phyloP scores from a whole-genome alignment of 2,888 invertebrate genomes.

The Drosophila vallismaia region DNA sequence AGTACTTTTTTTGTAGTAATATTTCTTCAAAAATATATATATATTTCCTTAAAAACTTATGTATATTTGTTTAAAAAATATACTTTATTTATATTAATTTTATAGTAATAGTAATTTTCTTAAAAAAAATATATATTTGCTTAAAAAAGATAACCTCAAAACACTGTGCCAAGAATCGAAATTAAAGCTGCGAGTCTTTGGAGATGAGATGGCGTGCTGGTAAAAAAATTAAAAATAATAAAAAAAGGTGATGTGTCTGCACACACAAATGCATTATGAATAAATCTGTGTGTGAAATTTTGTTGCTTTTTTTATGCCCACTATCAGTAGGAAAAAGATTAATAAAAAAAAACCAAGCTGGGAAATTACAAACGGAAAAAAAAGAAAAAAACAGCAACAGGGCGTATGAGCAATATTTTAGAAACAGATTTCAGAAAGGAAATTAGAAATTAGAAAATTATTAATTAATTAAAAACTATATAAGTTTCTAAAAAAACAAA shows the following conservation, averaged over 20 bases:
- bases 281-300: background rate
- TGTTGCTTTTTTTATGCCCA: background rate
- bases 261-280: background rate
- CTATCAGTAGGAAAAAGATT: constrained; percentile 1
- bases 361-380: background rate
- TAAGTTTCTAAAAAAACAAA: background rate
- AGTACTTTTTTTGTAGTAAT: background rate
- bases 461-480: background rate
- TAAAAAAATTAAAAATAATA: background rate
- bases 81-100: no score
- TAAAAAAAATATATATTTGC: background rate
- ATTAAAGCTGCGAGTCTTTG: constrained; percentile 6
- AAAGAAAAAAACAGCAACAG: background rate
- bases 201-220: constrained; percentile 5
- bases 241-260: constrained; percentile 1
- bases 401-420: background rate
- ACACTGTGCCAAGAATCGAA: constrained; percentile 3
- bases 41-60: background rate
- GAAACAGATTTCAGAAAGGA: background rate
- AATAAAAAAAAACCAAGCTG: background rate
- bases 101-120: background rate
- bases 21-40: background rate
- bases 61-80: no score
- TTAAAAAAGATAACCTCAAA: background rate
- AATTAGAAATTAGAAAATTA: background rate